Percentiles rank a stretch among this genome's conserved stretches.
Evolutionary conservation across 1,140 invertebrate genomes (phyloP).

Genomic region (Zeugodacus cucurbitae): DNA sequence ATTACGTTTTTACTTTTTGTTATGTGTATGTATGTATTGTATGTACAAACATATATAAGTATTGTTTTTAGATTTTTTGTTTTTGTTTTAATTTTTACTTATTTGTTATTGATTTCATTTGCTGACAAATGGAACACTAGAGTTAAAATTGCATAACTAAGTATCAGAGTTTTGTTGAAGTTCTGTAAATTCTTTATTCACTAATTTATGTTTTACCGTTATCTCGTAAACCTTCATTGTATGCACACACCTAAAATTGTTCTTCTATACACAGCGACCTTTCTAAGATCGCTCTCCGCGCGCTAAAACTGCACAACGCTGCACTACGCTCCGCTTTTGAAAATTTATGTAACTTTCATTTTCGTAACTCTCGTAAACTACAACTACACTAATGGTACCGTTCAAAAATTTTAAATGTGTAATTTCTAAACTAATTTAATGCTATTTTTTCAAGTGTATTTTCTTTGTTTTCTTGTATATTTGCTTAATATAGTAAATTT

Average conservation of each 20-base stretch:
- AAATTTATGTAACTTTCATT: not conserved
- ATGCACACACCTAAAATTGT: not conserved
- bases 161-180: not conserved
- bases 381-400: not conserved
- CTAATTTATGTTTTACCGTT: not conserved
- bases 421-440: not conserved
- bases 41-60: not conserved
- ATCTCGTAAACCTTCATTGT: not conserved
- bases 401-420: not conserved
- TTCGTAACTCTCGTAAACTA: not conserved
- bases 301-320: not conserved
- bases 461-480: not conserved
- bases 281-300: not conserved
- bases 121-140: constrained; percentile 64
- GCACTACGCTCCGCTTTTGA: not conserved
- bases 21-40: not conserved
- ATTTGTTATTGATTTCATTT: constrained; percentile 49
- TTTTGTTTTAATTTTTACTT: constrained; percentile 42
- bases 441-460: constrained; percentile 4
- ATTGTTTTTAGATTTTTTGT: constrained; percentile 29
- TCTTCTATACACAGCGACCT: not conserved
- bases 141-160: constrained; percentile 47
- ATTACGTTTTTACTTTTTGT: not conserved
- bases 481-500: not conserved
- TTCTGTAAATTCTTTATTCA: not conserved